Evolutionary conservation across 2,888 invertebrate genomes (phyloP).

Genomic region (Aspidiotus destructor): DNA sequence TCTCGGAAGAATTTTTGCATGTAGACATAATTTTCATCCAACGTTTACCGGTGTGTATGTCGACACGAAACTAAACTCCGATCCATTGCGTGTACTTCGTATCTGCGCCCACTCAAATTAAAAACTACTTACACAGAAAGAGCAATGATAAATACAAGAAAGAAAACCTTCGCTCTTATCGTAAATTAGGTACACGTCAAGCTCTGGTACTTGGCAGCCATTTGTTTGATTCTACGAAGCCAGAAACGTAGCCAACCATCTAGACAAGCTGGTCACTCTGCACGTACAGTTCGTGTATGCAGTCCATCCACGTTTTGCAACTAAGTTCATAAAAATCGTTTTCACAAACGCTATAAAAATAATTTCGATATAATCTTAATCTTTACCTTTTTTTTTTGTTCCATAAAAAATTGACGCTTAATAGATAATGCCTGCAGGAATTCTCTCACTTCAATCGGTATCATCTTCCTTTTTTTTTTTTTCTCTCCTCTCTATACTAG

Average conservation of each 20-base stretch:
- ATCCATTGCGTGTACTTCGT: too few relatives aligned
- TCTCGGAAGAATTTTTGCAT: too few relatives aligned
- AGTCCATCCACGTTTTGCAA: not conserved
- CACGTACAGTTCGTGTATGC: not conserved
- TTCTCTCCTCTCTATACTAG: conserved; percentile 5
- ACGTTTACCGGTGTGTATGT: too few relatives aligned
- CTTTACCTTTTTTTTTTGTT: conserved; percentile 5
- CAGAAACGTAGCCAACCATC: too few relatives aligned
- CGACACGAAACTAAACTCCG: too few relatives aligned
- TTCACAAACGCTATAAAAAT: conserved; percentile 1
- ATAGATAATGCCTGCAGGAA: conserved; percentile 28
- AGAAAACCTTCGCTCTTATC: too few relatives aligned
- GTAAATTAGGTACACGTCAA: too few relatives aligned
- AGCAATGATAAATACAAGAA: too few relatives aligned
- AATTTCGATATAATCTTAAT: not conserved
- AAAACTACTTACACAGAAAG: too few relatives aligned
- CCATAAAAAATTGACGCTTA: conserved; percentile 24
- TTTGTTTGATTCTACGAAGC: not conserved
- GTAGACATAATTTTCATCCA: too few relatives aligned
- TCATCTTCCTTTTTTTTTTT: conserved; percentile 14
- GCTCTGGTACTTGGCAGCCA: too few relatives aligned
- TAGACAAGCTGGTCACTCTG: not conserved
- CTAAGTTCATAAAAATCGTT: not conserved
- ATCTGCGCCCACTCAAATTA: too few relatives aligned
- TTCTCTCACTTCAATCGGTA: conserved; percentile 27